phyloP scores from a whole-genome alignment of 2,888 invertebrate species.

The Molorchus minor region DNA sequence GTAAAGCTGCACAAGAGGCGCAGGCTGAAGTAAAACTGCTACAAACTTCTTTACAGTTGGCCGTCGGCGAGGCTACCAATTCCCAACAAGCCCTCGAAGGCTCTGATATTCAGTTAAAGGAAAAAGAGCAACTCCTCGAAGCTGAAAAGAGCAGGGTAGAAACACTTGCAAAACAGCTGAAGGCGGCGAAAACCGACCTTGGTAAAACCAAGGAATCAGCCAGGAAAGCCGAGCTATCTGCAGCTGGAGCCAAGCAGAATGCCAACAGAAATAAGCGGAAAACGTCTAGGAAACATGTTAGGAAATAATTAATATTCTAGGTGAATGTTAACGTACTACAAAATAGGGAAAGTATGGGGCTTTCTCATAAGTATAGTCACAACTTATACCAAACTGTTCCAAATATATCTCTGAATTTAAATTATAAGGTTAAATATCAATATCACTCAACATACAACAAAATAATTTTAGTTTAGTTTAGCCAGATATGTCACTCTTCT shows the following conservation, averaged over 20 bases:
- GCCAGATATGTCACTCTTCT: no score
- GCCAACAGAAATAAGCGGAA: conserved; percentile 64
- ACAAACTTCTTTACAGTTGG: conserved; percentile 64
- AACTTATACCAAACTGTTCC: no score
- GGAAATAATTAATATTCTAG: background rate
- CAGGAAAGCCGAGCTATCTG: conserved; percentile 72
- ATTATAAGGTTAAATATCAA: no score
- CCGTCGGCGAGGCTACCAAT: conserved; percentile 67
- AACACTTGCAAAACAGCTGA: conserved; percentile 70
- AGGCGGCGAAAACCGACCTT: conserved; percentile 69
- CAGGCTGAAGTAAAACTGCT: conserved; percentile 60
- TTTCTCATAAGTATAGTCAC: no score
- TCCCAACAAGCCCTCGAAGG: conserved; percentile 68
- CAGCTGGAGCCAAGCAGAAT: conserved; percentile 72
- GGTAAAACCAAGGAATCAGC: conserved; percentile 73
- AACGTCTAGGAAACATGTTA: conserved; percentile 6
- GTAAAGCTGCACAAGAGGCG: conserved; percentile 71
- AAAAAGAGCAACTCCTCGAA: conserved; percentile 72
- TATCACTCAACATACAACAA: no score
- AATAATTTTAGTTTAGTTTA: no score
- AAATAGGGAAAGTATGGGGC: no score
- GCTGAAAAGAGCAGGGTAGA: conserved; percentile 73
- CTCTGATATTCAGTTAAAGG: conserved; percentile 68
- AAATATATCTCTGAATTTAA: no score
- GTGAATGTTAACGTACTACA: no score